These are phyloP conservation scores for Perithous albicinctus DNA, from an alignment of 2,888 invertebrate genomes.

Conservation along the genomic window DNA sequence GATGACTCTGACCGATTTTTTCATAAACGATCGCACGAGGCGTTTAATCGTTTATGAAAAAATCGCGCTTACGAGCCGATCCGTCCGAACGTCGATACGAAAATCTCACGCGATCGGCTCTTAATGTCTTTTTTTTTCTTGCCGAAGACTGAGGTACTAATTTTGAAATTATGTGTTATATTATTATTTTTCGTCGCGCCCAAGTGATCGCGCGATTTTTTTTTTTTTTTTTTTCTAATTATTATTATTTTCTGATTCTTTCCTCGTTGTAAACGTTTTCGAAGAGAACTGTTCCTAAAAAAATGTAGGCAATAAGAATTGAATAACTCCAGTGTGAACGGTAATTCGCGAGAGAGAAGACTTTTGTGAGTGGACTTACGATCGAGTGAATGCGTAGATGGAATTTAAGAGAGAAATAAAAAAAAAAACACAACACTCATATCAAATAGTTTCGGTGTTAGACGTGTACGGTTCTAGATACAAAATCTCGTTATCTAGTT, in stretches of 20 bases:
- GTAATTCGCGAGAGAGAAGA: slow-evolving; percentile 61
- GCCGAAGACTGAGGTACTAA: slow-evolving; percentile 82
- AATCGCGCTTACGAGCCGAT: slow-evolving; percentile 70
- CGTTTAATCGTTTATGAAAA: slow-evolving; percentile 72
- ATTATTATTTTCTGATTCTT: no score
- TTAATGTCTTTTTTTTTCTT: slow-evolving; percentile 77
- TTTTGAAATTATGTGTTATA: slow-evolving; percentile 45
- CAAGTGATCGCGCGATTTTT: slow-evolving; percentile 51
- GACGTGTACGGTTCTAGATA: slow-evolving; percentile 82
- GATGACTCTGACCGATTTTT: slow-evolving; percentile 71
- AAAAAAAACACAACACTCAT: slow-evolving; percentile 81
- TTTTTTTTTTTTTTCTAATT: no score
- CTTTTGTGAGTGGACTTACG: slow-evolving; percentile 69
- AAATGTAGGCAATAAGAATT: slow-evolving; percentile 83
- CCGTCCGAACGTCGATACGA: slow-evolving; percentile 38
- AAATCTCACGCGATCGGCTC: slow-evolving; percentile 30
- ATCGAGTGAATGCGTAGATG: slow-evolving; percentile 63
- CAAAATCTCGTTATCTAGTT: slow-evolving; percentile 84
- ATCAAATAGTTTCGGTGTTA: slow-evolving; percentile 85
- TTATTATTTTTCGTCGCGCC: slow-evolving; percentile 15
- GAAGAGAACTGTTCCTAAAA: slow-evolving; percentile 84
- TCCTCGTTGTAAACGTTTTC: slow-evolving; percentile 80
- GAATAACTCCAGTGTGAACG: slow-evolving; percentile 62
- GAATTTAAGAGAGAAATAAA: slow-evolving; percentile 53
- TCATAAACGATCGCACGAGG: slow-evolving; percentile 73